Evolutionary conservation across 2,888 invertebrate genomes (phyloP), one percentile per base, ranked within the genome.

Genomic region (Drosophila affinis): DNA sequence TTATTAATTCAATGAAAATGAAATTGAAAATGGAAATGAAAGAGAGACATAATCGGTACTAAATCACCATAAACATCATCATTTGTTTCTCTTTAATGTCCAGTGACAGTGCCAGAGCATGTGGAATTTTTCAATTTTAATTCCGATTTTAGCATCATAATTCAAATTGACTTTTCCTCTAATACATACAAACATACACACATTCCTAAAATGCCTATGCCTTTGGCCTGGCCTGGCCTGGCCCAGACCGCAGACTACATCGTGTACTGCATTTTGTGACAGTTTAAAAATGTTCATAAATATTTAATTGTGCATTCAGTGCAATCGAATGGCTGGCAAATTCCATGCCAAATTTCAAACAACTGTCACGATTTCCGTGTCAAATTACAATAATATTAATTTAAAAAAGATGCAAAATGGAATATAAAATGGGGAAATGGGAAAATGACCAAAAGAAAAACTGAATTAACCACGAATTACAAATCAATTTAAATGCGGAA

Each of bases 391-490:
- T 77, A 79, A 79, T 71, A 77, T 77, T 61, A 59, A 55, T 29
- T 14, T 10, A 44, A 62, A 45, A 62, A 17, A 51, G 24, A 59
- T 10, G 70, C 68, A 47, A 76, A 67, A 74, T 68, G 72, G 69
- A 70, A 79, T 77, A 39, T n/a, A n/a, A 39, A 39, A 39, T 39
- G 7, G 7, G 14, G 3, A 39, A 39, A 24, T 5, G 24, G 24
- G 24, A 5, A 81, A 76, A 24, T 60, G 51, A 48, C 71, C 55
- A 47, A 51, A 34, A 46, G 21, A 29, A 24, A 64, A 76, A 78
- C 55, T 55, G 75, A 78, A 84, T 86, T 83, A 79, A 86, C 81
- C 83, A 69, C 81, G 78, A 87, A 81, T 85, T 84, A 87, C 81
- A 87, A 87, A 84, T 85, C 87, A 87, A 85, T 85, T 85, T 78